Evolutionary conservation across 2,113 vertebrate genomes (phyloP).

Genomic region (Pseudolaguvia tuberculata): DNA sequence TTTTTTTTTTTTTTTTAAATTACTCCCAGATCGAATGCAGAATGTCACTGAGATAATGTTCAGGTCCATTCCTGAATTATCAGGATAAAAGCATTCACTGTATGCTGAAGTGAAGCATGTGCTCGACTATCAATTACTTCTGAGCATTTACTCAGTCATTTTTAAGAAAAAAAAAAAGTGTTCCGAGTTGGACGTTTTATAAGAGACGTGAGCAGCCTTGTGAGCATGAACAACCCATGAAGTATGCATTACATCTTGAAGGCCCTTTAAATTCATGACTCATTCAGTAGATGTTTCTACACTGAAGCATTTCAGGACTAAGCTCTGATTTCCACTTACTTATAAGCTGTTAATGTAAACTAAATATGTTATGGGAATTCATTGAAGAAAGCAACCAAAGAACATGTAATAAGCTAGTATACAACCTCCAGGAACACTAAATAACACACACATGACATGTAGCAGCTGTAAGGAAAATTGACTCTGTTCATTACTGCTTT

Average conservation of each 20-base stretch:
- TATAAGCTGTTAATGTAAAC: not conserved
- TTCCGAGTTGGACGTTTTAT: conserved; percentile 1
- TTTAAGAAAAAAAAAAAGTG: not conserved
- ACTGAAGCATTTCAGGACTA: not conserved
- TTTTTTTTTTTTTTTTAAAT: too few relatives aligned
- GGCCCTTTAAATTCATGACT: not conserved
- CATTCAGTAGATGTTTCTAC: not conserved
- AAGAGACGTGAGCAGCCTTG: conserved; percentile 7
- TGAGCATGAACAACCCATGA: not conserved
- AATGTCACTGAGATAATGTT: conserved; percentile 1
- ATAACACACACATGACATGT: not conserved
- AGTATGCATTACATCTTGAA: conserved; percentile 18
- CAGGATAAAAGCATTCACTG: conserved; percentile 5
- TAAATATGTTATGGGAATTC: not conserved
- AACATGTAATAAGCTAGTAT: not conserved
- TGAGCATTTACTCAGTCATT: conserved; percentile 3
- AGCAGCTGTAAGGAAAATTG: not conserved
- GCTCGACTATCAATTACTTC: conserved; percentile 10
- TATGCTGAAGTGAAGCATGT: conserved; percentile 1
- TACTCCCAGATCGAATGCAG: not conserved
- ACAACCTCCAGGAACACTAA: not conserved
- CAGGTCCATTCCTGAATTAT: not conserved
- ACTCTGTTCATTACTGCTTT: too few relatives aligned
- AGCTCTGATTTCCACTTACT: conserved; percentile 3
- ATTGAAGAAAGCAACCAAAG: not conserved